Evolutionary conservation across 1,140 invertebrate species (phyloP), one percentile per base, ranked within the genome.

Genomic region (Lerema accius): DNA sequence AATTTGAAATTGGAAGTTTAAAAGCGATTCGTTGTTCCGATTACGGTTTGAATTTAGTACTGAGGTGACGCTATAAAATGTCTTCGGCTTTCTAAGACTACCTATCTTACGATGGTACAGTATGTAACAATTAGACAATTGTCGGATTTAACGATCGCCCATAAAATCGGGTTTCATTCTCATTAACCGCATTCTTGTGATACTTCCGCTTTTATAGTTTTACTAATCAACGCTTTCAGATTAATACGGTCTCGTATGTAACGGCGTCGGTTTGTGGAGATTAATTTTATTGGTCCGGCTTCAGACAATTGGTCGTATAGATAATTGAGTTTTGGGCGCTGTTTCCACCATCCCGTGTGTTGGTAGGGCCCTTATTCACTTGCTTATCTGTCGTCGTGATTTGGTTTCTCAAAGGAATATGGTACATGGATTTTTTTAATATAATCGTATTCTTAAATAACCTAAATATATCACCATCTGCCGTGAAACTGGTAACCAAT

Each of bases 191-290:
- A 90, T 90, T 90, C 87, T 78, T 87, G 73, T 84, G 85, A 86
- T 86, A 88, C 85, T 90, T 88, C 87, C 84, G 84, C 85, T 88
- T 89, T 90, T 88, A 90, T 90, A 90, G 87, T 86, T 86, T 88
- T 86, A 90, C 85, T 88, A 90, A 90, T 90, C 87, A 90, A 90
- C 85, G 81, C 80, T 80, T 74, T 63, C 77, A 86, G 82, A 87
- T 86, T 90, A 88, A 89, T 89, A 83, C 79, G 76, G 84, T 79
- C 76, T 63, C 67, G 72, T 80, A 79, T 64, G 86, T 89, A 86
- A 89, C 87, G 84, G 84, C 78, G 79, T 84, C 68, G 78, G 77
- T 72, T 76, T 80, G 76, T 81, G 63, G 67, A 81, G 83, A 85
- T 89, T 87, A 87, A 84, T 80, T 89, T 86, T 89, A 86, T 86